Percentiles rank a stretch among this genome's conserved stretches.
Conservation (phyloP, 1,140 invertebrate genomes). For the Agrilus planipennis region DNA sequence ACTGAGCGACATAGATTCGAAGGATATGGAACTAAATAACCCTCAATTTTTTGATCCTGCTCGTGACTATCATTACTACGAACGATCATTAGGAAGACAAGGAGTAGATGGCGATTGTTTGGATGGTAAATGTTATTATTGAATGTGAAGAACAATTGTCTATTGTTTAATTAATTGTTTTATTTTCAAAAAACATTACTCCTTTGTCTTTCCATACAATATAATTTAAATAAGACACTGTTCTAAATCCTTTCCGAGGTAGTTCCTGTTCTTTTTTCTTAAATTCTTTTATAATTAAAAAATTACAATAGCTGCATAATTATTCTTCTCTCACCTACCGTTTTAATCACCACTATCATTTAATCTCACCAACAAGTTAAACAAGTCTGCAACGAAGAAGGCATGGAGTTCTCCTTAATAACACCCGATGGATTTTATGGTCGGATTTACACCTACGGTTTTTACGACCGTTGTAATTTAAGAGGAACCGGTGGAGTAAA, state of each 20-base stretch:
- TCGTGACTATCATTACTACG: slow-evolving; percentile 79
- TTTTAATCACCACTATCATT: slow-evolving; percentile 8
- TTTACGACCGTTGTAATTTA: slow-evolving; percentile 84
- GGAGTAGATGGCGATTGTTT: slow-evolving; percentile 62
- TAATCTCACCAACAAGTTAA: too few relatives aligned
- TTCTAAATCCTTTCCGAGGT: neutral
- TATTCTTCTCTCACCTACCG: neutral
- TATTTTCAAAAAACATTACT: neutral
- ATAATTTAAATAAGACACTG: neutral
- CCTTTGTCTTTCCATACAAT: neutral
- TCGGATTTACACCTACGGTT: slow-evolving; percentile 83
- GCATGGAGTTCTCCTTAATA: slow-evolving; percentile 83
- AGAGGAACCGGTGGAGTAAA: slow-evolving; percentile 74
- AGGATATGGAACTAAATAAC: slow-evolving; percentile 73
- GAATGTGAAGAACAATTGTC: too few relatives aligned
- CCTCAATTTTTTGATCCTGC: slow-evolving; percentile 70
- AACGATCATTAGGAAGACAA: slow-evolving; percentile 57
- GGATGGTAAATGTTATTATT: slow-evolving; percentile 63
- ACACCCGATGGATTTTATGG: slow-evolving; percentile 82
- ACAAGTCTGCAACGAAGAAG: slow-evolving; percentile 83
- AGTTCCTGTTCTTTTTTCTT: neutral
- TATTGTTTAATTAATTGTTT: neutral
- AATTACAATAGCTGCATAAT: too few relatives aligned
- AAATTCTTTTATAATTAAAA: neutral
- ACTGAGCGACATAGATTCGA: slow-evolving; percentile 71